A percentile compares a stretch with the other conserved stretches of the same genome.
phyloP scores from a whole-genome alignment of 2,888 invertebrate species.

The Euproctis similis region DNA sequence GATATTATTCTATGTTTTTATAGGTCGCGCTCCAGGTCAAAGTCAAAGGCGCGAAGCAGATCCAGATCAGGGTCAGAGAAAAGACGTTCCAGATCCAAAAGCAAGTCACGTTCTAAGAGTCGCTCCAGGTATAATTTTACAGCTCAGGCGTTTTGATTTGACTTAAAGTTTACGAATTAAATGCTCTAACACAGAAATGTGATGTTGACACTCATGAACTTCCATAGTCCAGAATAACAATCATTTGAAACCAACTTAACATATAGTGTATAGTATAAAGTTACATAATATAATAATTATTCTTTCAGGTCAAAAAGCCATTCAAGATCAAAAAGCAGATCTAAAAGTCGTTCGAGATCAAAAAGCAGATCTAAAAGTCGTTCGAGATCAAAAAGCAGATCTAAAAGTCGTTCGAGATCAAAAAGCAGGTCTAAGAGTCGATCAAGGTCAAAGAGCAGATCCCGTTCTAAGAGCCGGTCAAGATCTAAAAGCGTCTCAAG shows the following conservation, averaged over 20 bases:
- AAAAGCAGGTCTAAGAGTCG: conserved; percentile 40
- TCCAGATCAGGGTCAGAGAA: conserved; percentile 49
- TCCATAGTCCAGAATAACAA: no score
- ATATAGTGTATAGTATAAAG: no score
- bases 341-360: background rate
- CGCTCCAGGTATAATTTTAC: conserved; percentile 19
- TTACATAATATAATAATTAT: no score
- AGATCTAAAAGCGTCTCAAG: conserved; percentile 32
- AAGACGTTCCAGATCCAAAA: conserved; percentile 40
- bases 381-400: conserved; percentile 23
- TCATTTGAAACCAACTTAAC: no score
- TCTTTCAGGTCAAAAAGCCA: conserved; percentile 43
- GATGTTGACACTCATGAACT: no score
- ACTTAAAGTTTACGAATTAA: no score
- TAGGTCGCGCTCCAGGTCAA: conserved; percentile 42
- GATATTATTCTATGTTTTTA: no score
- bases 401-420: conserved; percentile 28
- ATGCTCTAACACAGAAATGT: no score
- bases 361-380: no score
- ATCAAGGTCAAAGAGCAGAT: conserved; percentile 32
- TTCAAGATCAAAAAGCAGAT: conserved; percentile 35
- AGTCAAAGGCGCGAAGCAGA: conserved; percentile 51
- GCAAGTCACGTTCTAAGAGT: conserved; percentile 38
- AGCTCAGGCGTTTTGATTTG: no score
- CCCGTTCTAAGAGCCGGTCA: conserved; percentile 42